phyloP scores from a whole-genome alignment of 2,113 vertebrate species.

The Progne subis region DNA sequence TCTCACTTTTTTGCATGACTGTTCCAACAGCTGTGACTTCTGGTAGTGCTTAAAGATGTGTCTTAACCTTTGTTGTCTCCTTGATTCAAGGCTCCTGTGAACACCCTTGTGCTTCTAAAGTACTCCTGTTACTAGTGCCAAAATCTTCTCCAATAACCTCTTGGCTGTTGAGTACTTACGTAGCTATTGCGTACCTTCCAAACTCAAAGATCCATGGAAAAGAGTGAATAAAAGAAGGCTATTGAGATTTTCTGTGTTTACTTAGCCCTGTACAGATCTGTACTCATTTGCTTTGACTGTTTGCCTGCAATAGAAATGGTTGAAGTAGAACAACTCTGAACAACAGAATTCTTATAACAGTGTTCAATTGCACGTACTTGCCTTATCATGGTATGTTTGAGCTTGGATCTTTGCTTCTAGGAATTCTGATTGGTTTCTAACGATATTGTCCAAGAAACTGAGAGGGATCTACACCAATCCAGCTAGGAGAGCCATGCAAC shows the following conservation, averaged over 20 bases:
- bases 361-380: background rate
- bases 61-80: background rate
- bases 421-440: background rate
- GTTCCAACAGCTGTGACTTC: background rate
- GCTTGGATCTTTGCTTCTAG: background rate
- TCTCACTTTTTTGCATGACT: background rate
- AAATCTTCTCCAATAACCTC: background rate
- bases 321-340: background rate
- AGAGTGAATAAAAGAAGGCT: background rate
- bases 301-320: background rate
- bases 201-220: background rate
- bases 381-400: background rate
- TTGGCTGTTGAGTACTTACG: background rate
- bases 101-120: background rate
- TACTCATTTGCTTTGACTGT: background rate
- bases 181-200: background rate
- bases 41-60: background rate
- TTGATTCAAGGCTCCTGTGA: background rate
- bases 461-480: background rate
- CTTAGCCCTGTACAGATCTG: background rate
- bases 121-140: background rate
- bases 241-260: background rate
- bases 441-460: background rate
- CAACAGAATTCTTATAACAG: background rate
- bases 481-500: background rate